Base-by-base conservation (phyloP, 2,888 invertebrate species). In the Eutolmus rufibarbis region DNA sequence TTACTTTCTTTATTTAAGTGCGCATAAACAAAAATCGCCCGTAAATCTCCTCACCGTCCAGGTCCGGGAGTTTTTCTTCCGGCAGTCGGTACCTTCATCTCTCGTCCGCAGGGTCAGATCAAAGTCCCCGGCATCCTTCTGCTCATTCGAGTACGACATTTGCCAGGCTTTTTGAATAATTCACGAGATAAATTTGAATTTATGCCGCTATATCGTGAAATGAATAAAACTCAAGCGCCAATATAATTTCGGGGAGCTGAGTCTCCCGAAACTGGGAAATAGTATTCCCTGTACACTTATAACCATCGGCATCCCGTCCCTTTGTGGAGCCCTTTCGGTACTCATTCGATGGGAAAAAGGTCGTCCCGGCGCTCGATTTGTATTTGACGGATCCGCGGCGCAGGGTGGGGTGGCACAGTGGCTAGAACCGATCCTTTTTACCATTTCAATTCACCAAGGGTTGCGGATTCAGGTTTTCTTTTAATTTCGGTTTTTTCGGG, bases 151-250 rank as follows among this genome's bases (percentile, higher is more conserved):
- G 66, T 82, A 82, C 57, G 82, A 82, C 82, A 87, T 84, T 84
- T 77, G 74, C 77, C 76, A 84, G 87, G 76, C 84, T 84, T 87
- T 76, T 77, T 87, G 87, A 87, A 87, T 87, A 84, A 87, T 87
- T 87, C 87, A 87, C 84, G 84, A 87, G 87, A 87, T 87, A 87
- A 87, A 87, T 87, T 87, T 87, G 87, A 87, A 87, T 87, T 87
- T 87, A 87, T 87, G 87, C 87, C 87, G 87, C 77, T 84, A 76
- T 87, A 87, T 87, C 84, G 82, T 87, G 87, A 87, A 87, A 87
- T 87, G 87, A 87, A 87, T 87, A 87, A 87, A 87, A 87, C 57
- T 84, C 76, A 77, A 76, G 84, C 84, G 57, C 37, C 87, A 51
- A 84, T 84, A 84, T 87, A 87, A 82, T 87, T 28, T 37, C 37